Evolutionary conservation across 2,888 invertebrate genomes (phyloP), one percentile per base, ranked within the genome.

Genomic region (Camponotus fellah): DNA sequence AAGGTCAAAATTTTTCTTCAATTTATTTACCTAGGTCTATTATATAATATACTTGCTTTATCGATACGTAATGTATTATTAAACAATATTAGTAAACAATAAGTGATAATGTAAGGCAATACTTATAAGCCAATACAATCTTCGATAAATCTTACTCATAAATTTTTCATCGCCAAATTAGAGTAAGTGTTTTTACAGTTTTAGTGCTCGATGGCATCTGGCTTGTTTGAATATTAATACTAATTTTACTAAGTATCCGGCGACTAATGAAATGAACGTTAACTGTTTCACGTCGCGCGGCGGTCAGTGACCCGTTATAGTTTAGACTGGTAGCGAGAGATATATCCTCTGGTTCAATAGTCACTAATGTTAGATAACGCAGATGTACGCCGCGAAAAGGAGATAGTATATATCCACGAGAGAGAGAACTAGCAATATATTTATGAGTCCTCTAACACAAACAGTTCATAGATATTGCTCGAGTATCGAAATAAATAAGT

Each of bases 191-290:
- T 77, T 32, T n/a, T 26, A 68, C 69, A 56, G 26, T 26, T 26
- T 26, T 10, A 32, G n/a, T 26, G 3, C 3, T 43, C 12, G 17
- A 14, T 9, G 12, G 12, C 40, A 26, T 32, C 40, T n/a, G 17
- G 65, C 77, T 83, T 77, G 68, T 68, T 80, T 40, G 75, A 81
- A 74, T 69, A 60, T 77, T 85, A 74, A 83, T 84, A 86, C 85
- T 89, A 86, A 87, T 89, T 89, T 89, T 82, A 86, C 85, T 89
- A 89, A 90, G 76, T 88, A 88, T 66, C 87, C 85, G 85, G 72
- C 83, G 79, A 79, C 86, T 89, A 87, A 89, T 89, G 89, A 88
- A 87, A 89, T 89, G 85, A 88, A 82, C 82, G 85, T 88, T 84
- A 87, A 85, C 83, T 40, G 17, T 58, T 40, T 81, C 46, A 66